Evolutionary conservation across 1,140 invertebrate genomes (phyloP), one percentile per base, ranked within the genome.

Genomic region (Pectinophora gossypiella): DNA sequence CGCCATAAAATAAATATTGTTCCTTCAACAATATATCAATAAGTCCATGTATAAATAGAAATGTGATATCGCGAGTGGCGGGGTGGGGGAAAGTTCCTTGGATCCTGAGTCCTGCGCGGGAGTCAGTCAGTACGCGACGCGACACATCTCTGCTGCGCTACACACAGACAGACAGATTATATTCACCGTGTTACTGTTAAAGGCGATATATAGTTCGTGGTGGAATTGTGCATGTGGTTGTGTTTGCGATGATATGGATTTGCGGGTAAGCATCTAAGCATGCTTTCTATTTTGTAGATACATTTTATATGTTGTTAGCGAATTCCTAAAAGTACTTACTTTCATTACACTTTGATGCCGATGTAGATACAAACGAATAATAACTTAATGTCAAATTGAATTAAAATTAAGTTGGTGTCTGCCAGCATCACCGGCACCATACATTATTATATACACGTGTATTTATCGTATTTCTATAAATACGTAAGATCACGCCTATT

Each of bases 171-270:
- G n/a, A 32, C 27, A 32, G 9, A 12, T 32, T 32, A n/a, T 32
- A 32, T 9, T 3, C 22, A 9, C n/a, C 9, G 27, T 12, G 27
- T 32, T n/a, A 12, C 9, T 32, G 27, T n/a, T 32, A n/a, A 12
- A 32, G 9, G 2, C 27, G 27, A 12, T 32, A 32, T n/a, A n/a
- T 32, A 32, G 9, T 9, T 32, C 46, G 54, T 64, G 62, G 44
- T 64, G 58, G 49, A 48, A 19, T 58, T 64, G 63, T 67, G 62
- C 19, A 44, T 59, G 55, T 66, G 60, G 54, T 45, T 68, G 69
- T 77, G 72, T 46, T 59, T 63, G 53, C 27, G 32, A 73, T 73
- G 68, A 64, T 43, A 82, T 79, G 78, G 72, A 82, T 72, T 64
- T 79, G 48, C 68, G 68, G 78, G 78, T 79, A 61, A 77, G 73